phyloP scores from a whole-genome alignment of 2,797 vertebrate species.

The Clamator glandarius region DNA sequence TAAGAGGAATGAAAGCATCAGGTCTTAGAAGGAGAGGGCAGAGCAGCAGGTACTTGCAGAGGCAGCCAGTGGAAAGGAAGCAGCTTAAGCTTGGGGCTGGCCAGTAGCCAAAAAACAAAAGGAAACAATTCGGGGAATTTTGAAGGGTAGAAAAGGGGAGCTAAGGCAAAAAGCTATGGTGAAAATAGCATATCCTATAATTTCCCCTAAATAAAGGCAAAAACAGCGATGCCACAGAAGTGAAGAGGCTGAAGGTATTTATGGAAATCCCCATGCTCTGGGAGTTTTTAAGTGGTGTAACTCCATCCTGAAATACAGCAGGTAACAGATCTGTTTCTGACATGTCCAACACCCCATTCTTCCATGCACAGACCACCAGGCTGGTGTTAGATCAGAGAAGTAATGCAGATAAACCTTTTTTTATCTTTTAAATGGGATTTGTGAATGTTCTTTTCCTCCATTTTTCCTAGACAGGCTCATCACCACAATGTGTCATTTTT shows the following conservation, averaged over 20 bases:
- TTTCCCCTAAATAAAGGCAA: neutral
- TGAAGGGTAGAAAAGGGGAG: neutral
- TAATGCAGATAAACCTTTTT: neutral
- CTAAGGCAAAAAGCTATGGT: neutral
- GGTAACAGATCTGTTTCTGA: neutral
- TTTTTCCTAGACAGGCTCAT: conserved; percentile 1
- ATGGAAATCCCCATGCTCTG: neutral
- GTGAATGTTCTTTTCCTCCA: neutral
- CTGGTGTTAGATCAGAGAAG: neutral
- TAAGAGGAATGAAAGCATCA: neutral
- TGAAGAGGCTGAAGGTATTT: neutral
- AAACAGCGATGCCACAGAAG: neutral
- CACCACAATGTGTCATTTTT: neutral
- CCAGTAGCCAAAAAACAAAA: neutral
- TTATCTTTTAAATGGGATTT: neutral
- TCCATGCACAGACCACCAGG: neutral
- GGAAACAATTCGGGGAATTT: neutral
- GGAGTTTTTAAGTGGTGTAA: neutral
- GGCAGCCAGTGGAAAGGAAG: neutral
- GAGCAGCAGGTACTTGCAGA: neutral
- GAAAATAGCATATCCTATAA: neutral
- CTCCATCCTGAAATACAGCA: neutral
- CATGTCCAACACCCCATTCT: neutral
- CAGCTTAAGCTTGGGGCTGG: neutral
- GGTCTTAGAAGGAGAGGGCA: neutral